These are phyloP conservation scores for Ptilorrhoa leucosticta DNA, from an alignment of 2,113 vertebrate species.

Conservation along the genomic window DNA sequence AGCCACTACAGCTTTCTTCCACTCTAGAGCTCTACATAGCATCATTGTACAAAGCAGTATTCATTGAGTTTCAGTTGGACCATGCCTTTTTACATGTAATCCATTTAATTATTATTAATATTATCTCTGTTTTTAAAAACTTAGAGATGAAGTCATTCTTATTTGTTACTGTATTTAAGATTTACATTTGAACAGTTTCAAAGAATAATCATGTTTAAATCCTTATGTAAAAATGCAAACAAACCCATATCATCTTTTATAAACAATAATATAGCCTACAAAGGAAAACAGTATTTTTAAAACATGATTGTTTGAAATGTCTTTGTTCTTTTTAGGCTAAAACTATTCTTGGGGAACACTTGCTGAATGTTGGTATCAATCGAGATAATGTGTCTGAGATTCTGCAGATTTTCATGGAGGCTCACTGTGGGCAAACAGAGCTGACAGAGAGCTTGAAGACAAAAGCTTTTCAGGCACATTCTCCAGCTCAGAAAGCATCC, in stretches of 20 bases:
- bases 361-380: constrained; percentile 88
- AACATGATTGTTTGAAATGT: not conserved
- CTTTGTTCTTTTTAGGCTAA: constrained; percentile 75
- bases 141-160: not conserved
- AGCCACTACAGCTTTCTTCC: not conserved
- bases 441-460: constrained; percentile 88
- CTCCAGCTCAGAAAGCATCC: constrained; percentile 87
- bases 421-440: constrained; percentile 84
- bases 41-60: not conserved
- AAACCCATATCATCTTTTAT: not conserved
- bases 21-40: not conserved
- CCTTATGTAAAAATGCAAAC: not conserved
- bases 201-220: not conserved
- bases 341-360: constrained; percentile 88
- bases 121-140: not conserved
- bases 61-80: not conserved
- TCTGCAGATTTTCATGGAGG: constrained; percentile 92
- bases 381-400: constrained; percentile 92
- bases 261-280: not conserved
- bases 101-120: not conserved
- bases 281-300: not conserved
- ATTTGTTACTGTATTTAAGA: not conserved
- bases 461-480: constrained; percentile 91
- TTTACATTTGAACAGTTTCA: not conserved
- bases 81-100: not conserved